Percentiles rank a stretch among this genome's conserved stretches.
phyloP scores from a whole-genome alignment of 1,140 invertebrate species.

The Habropoda laboriosa region DNA sequence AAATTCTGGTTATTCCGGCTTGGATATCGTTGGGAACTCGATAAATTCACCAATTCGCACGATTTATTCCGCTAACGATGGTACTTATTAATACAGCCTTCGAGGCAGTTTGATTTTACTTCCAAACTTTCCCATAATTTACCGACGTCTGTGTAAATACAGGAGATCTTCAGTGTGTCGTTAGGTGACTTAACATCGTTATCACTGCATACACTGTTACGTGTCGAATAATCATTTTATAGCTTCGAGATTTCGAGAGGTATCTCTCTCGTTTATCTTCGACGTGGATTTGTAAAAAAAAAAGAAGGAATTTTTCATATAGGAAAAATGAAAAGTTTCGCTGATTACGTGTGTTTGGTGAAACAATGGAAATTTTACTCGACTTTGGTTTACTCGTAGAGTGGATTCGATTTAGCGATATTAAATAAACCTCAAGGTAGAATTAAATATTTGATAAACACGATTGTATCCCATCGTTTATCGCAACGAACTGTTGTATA shows the following conservation, averaged over 20 bases:
- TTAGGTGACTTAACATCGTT: background rate
- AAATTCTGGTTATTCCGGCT: constrained; percentile 18
- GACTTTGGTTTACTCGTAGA: no score
- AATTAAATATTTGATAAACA: background rate
- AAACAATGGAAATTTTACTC: no score
- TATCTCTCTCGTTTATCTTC: background rate
- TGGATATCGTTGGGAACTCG: constrained; percentile 18
- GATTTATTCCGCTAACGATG: constrained; percentile 34
- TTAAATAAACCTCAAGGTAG: background rate
- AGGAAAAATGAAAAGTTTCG: no score
- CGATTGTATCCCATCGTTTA: background rate
- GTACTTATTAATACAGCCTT: constrained; percentile 24
- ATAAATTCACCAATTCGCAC: constrained; percentile 17
- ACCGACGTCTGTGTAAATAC: background rate
- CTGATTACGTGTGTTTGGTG: no score
- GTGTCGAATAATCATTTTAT: background rate
- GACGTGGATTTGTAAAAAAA: background rate
- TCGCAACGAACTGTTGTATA: background rate
- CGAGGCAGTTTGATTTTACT: background rate
- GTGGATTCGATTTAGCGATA: no score
- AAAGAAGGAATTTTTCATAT: no score
- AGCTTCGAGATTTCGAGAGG: background rate
- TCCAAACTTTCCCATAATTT: constrained; percentile 2
- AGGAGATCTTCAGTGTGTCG: background rate
- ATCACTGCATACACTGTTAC: background rate